Conservation (phyloP, 2,888 invertebrate species). For the Globia sparganii region DNA sequence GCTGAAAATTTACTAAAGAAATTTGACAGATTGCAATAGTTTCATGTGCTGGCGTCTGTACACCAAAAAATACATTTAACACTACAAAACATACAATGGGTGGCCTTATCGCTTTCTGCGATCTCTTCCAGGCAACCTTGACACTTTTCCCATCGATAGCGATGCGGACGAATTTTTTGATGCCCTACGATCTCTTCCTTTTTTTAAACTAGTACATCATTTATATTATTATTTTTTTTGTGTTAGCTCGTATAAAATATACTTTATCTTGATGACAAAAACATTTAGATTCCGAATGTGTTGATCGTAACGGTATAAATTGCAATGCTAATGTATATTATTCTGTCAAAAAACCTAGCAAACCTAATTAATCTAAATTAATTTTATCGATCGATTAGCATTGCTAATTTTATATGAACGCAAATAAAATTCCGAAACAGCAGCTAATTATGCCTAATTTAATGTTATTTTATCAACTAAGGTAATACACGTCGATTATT, state of each 20-base stretch:
- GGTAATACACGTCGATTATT: constrained; percentile 33
- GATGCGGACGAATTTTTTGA: too few species aligned
- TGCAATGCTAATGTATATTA: background rate
- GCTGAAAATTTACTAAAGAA: too few species aligned
- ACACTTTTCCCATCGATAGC: too few species aligned
- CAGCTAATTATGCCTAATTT: constrained; percentile 37
- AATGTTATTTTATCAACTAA: constrained; percentile 52
- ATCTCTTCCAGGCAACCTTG: too few species aligned
- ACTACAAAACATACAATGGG: too few species aligned
- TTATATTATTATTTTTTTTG: too few species aligned
- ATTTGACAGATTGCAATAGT: too few species aligned
- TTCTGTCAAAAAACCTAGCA: background rate
- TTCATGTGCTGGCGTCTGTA: too few species aligned
- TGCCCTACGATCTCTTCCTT: too few species aligned
- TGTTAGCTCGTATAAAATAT: background rate
- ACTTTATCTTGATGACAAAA: background rate
- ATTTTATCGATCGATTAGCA: constrained; percentile 24
- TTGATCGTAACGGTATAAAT: background rate
- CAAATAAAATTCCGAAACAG: constrained; percentile 29
- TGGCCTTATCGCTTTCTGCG: too few species aligned
- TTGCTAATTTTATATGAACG: constrained; percentile 1
- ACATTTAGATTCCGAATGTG: background rate
- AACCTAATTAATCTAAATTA: constrained; percentile 36
- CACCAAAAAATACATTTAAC: too few species aligned
- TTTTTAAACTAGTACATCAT: too few species aligned